A percentile compares a stretch with the other conserved stretches of the same genome.
Evolutionary conservation across 2,113 vertebrate species (phyloP).

Genomic region (Pituophis catenifer): DNA sequence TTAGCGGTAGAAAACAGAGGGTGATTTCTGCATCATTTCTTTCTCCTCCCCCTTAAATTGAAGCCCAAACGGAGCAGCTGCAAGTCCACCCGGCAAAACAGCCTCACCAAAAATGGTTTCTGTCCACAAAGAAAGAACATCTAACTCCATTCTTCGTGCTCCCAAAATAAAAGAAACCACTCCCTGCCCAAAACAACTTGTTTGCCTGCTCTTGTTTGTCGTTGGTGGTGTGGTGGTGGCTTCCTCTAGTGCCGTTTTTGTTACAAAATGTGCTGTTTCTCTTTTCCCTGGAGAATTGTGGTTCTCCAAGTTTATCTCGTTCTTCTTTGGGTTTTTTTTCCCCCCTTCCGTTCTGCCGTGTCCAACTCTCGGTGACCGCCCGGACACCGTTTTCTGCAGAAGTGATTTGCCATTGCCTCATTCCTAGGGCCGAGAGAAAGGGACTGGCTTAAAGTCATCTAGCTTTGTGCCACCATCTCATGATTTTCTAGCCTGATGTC

Average conservation of each 20-base stretch:
- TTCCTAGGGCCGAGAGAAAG: not conserved
- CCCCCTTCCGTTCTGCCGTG: not conserved
- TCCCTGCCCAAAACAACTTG: not conserved
- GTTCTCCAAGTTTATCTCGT: slow-evolving; percentile 29
- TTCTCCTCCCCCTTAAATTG: not conserved
- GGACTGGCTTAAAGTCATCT: too few relatives aligned
- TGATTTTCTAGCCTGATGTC: not conserved
- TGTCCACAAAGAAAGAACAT: not conserved
- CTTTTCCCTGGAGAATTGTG: slow-evolving; percentile 12
- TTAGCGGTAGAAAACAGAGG: not conserved
- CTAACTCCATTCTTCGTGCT: not conserved
- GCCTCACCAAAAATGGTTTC: not conserved
- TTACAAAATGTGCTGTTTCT: not conserved
- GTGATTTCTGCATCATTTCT: not conserved
- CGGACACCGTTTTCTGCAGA: not conserved
- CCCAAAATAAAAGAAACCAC: not conserved
- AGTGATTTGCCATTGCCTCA: not conserved
- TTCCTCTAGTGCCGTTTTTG: not conserved
- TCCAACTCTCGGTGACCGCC: not conserved
- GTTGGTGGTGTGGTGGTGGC: not conserved
- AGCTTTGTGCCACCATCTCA: not conserved
- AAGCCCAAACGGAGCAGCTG: not conserved
- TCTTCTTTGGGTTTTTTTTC: not conserved
- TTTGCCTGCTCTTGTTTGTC: not conserved
- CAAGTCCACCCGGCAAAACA: not conserved